Conservation (phyloP, 2,113 vertebrate genomes). For the Neodontobutis hainanensis region DNA sequence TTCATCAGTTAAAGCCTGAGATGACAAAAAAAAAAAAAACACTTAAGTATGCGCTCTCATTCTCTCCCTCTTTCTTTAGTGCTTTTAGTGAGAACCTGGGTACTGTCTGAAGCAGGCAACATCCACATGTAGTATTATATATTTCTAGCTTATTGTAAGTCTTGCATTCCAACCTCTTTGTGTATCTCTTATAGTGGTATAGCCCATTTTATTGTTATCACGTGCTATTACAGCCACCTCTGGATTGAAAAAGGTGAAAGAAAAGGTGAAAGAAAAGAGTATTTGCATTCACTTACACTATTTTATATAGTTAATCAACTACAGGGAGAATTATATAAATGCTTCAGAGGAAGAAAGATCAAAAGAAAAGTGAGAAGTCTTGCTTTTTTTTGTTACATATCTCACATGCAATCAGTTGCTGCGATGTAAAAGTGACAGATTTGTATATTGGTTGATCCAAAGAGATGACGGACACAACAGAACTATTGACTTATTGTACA, state of each 20-base stretch:
- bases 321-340: slow-evolving; percentile 79
- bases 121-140: slow-evolving; percentile 76
- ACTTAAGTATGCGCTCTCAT: slow-evolving; percentile 35
- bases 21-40: slow-evolving; percentile 27
- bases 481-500: slow-evolving; percentile 87
- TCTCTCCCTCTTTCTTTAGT: slow-evolving; percentile 39
- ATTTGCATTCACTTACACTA: slow-evolving; percentile 76
- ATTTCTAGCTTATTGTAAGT: slow-evolving; percentile 78
- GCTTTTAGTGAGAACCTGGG: slow-evolving; percentile 70
- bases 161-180: slow-evolving; percentile 82
- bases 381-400: slow-evolving; percentile 73
- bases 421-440: slow-evolving; percentile 81
- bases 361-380: slow-evolving; percentile 54
- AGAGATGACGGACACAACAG: slow-evolving; percentile 83
- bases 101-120: slow-evolving; percentile 63
- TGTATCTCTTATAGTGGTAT: slow-evolving; percentile 77
- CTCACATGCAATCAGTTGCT: slow-evolving; percentile 82
- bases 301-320: slow-evolving; percentile 77
- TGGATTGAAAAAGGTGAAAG: slow-evolving; percentile 65
- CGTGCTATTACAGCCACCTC: slow-evolving; percentile 74
- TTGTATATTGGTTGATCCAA: slow-evolving; percentile 87
- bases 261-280: slow-evolving; percentile 61
- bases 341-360: slow-evolving; percentile 61
- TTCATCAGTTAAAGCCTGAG: slow-evolving; percentile 56
- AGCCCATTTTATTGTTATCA: slow-evolving; percentile 74